phyloP scores from a whole-genome alignment of 2,113 vertebrate genomes.

The Paraplagusia blochii region DNA sequence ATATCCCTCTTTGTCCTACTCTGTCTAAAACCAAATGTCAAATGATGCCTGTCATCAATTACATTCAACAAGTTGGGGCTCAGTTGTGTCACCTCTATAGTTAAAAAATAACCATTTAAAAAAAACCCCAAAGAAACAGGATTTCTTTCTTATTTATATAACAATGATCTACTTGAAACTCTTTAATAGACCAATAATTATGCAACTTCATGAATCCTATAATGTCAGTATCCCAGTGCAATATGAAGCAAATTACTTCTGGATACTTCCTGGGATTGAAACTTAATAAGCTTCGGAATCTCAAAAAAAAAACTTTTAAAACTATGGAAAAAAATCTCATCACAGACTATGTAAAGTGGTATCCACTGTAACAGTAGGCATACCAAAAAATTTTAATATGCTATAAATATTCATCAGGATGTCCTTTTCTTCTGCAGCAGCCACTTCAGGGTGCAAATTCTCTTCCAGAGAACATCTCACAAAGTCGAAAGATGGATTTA shows the following conservation, averaged over 20 bases:
- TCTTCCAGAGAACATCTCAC: conserved; percentile 11
- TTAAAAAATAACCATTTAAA: too few species aligned
- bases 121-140: too few species aligned
- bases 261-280: conserved; percentile 45
- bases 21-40: too few species aligned
- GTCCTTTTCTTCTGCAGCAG: conserved; percentile 16
- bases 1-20: too few species aligned
- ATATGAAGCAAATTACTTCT: conserved; percentile 29
- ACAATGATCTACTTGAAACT: conserved; percentile 40
- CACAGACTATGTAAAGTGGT: conserved; percentile 20
- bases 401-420: conserved; percentile 51
- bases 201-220: conserved; percentile 59
- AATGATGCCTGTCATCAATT: too few species aligned
- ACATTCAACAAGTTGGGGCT: too few species aligned
- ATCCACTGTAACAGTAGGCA: conserved; percentile 36
- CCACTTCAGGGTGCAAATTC: conserved; percentile 13
- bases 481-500: conserved; percentile 40
- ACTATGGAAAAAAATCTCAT: conserved; percentile 39
- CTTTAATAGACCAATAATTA: conserved; percentile 54
- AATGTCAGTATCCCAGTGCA: conserved; percentile 41
- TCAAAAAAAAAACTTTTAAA: conserved; percentile 35
- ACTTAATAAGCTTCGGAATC: conserved; percentile 44
- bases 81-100: too few species aligned
- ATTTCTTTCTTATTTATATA: too few species aligned
- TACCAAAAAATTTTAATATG: conserved; percentile 32